Percentiles rank a stretch among this genome's conserved stretches.
These are phyloP conservation scores for Chironomus tentans DNA, from an alignment of 2,888 invertebrate genomes.

Conservation along the genomic window DNA sequence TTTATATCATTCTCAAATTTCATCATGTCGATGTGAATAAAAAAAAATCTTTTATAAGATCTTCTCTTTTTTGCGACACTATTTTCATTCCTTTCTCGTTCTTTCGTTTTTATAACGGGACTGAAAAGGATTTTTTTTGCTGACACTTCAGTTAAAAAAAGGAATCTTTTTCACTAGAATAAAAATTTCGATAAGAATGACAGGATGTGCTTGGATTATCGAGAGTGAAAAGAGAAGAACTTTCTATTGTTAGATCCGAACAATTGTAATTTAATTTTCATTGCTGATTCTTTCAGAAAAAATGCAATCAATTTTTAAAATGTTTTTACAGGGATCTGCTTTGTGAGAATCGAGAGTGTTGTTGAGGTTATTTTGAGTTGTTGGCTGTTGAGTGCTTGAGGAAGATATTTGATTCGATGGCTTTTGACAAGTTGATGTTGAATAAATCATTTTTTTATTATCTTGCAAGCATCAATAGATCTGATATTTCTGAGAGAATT, in stretches of 20 bases:
- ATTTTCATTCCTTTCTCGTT: background rate
- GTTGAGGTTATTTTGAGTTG: too few species aligned
- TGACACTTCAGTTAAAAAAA: background rate
- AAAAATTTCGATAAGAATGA: conserved; percentile 5
- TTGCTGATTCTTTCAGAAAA: background rate
- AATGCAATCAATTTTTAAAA: background rate
- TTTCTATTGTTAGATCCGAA: background rate
- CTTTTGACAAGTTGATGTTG: too few species aligned
- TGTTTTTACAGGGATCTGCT: background rate
- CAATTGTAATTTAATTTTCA: conserved; percentile 10
- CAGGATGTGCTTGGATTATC: background rate
- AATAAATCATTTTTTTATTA: too few species aligned
- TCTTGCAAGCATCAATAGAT: too few species aligned
- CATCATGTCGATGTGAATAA: conserved; percentile 10
- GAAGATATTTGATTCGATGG: too few species aligned
- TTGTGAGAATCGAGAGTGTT: too few species aligned
- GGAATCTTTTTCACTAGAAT: background rate
- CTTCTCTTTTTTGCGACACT: background rate
- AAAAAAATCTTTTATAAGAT: background rate
- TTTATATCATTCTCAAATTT: background rate
- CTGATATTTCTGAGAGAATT: too few species aligned
- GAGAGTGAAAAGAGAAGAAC: background rate
- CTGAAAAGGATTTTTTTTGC: conserved; percentile 6
- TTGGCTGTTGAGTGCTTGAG: too few species aligned
- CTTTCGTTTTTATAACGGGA: background rate